Percentiles rank a stretch among this genome's conserved stretches.
phyloP scores from a whole-genome alignment of 2,888 invertebrate species.

The Pristionchus mayeri region DNA sequence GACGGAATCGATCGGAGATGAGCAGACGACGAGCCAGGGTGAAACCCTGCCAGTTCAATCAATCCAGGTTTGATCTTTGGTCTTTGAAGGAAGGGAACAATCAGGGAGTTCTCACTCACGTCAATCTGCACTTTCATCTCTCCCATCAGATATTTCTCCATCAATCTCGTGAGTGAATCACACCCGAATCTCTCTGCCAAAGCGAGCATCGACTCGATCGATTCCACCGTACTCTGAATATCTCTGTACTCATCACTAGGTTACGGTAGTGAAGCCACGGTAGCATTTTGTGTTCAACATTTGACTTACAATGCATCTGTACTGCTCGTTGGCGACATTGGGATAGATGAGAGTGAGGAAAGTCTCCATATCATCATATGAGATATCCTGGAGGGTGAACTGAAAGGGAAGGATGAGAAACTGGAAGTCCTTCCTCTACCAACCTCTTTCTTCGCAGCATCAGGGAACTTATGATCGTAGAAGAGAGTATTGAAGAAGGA shows the following conservation, averaged over 20 bases:
- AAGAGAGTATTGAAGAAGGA: not conserved
- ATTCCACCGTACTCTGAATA: not conserved
- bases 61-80: too few relatives aligned
- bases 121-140: not conserved
- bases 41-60: not conserved
- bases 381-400: not conserved
- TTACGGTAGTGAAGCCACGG: too few relatives aligned
- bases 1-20: not conserved
- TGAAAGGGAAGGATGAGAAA: not conserved
- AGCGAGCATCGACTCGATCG: not conserved
- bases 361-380: not conserved
- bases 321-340: not conserved
- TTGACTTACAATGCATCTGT: not conserved
- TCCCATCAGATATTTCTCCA: constrained; percentile 3
- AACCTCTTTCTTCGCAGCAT: not conserved
- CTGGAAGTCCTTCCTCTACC: too few relatives aligned
- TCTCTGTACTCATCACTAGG: too few relatives aligned
- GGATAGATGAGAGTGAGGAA: not conserved
- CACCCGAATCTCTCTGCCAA: not conserved
- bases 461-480: not conserved
- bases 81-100: too few relatives aligned
- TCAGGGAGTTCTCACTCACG: too few relatives aligned
- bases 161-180: not conserved
- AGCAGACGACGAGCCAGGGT: not conserved
- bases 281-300: too few relatives aligned